These are phyloP conservation scores for Ennomos fuscantarius DNA, from an alignment of 2,888 invertebrate species.

Conservation along the genomic window DNA sequence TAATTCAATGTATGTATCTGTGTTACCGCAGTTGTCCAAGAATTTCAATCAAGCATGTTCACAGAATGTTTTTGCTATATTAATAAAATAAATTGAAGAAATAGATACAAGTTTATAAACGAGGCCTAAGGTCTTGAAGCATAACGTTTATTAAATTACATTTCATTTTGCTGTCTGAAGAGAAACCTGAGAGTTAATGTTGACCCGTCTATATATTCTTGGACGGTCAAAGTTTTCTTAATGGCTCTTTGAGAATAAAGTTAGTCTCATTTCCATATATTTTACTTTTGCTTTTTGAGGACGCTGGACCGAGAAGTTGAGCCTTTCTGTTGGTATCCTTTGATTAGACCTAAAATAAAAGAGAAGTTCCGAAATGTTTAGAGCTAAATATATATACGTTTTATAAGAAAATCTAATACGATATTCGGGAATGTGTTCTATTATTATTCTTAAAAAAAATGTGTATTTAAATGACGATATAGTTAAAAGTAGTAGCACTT, in stretches of 20 bases:
- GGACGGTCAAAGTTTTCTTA: slow-evolving; percentile 75
- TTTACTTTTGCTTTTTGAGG: slow-evolving; percentile 67
- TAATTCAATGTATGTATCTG: too few species aligned
- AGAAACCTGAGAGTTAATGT: slow-evolving; percentile 45
- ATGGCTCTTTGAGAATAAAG: slow-evolving; percentile 74
- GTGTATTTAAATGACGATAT: too few species aligned
- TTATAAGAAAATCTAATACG: too few species aligned
- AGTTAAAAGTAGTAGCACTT: too few species aligned
- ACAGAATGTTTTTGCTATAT: too few species aligned
- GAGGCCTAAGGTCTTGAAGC: slow-evolving; percentile 13
- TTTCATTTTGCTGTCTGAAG: slow-evolving; percentile 33
- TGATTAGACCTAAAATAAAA: background rate
- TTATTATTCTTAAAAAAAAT: too few species aligned
- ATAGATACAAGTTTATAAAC: too few species aligned
- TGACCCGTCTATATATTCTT: slow-evolving; percentile 53
- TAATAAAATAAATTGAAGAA: too few species aligned
- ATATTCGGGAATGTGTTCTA: too few species aligned
- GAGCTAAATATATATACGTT: too few species aligned
- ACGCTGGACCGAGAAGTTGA: slow-evolving; percentile 50
- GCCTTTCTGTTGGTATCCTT: slow-evolving; percentile 45
- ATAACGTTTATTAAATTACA: slow-evolving; percentile 21
- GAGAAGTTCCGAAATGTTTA: background rate
- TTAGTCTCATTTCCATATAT: slow-evolving; percentile 77
- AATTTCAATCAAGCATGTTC: too few species aligned
- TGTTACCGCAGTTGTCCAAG: too few species aligned